These are phyloP conservation scores for Stercorarius parasiticus DNA, from an alignment of 2,113 vertebrate genomes.

Conservation along the genomic window DNA sequence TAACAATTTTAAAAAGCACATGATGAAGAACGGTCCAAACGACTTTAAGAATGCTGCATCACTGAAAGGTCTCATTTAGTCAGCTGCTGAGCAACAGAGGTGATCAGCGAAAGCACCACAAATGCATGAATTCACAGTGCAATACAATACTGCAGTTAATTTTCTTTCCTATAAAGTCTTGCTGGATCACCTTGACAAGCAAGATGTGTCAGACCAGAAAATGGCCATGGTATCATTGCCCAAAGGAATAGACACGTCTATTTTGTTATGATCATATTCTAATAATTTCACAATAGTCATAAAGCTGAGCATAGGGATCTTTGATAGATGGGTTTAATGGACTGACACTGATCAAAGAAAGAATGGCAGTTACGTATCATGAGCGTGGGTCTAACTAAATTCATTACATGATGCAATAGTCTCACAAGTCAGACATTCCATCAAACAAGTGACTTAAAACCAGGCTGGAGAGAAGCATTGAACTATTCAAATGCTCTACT, in stretches of 20 bases:
- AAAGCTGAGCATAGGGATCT: background rate
- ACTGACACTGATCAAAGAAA: background rate
- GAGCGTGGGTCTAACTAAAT: background rate
- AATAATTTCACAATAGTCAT: background rate
- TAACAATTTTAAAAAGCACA: background rate
- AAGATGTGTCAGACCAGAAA: background rate
- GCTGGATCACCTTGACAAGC: background rate
- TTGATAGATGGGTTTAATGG: slow-evolving; percentile 26
- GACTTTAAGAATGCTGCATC: background rate
- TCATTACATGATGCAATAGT: background rate
- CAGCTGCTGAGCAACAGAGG: background rate
- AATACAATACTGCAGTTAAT: background rate
- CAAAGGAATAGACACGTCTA: background rate
- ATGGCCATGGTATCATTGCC: background rate
- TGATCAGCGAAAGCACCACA: background rate
- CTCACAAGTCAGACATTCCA: background rate
- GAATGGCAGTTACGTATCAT: background rate
- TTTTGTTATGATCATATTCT: background rate
- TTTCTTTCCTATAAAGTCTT: background rate
- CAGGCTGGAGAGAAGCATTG: background rate
- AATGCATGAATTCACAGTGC: background rate
- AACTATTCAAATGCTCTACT: background rate
- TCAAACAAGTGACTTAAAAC: background rate
- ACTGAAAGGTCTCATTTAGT: background rate
- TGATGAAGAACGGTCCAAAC: background rate